These are phyloP conservation scores for Stichodactyla helianthus DNA, from an alignment of 64 coral and sea anemone genomes.

Conservation along the genomic window DNA sequence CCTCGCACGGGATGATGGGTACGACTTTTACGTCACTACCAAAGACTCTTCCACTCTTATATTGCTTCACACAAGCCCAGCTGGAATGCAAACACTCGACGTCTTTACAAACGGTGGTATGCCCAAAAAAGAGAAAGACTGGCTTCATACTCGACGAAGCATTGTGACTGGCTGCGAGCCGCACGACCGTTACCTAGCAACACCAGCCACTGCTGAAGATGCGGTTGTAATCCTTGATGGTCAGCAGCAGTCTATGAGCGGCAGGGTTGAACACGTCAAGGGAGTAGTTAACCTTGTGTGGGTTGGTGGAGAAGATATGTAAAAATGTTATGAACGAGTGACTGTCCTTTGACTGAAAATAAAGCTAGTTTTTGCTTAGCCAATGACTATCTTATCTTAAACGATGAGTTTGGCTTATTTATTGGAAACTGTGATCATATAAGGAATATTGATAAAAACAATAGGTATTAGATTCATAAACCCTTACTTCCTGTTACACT, in stretches of 20 bases:
- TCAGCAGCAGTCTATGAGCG: slow-evolving; percentile 22
- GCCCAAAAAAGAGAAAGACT: slow-evolving; percentile 30
- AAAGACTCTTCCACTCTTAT: slow-evolving; percentile 41
- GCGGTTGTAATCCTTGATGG: slow-evolving; percentile 53
- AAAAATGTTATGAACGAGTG: background rate
- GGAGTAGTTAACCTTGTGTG: slow-evolving; percentile 36
- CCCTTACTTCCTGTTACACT: no score
- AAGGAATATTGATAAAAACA: no score
- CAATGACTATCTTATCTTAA: no score
- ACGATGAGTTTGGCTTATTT: no score
- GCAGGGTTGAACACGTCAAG: slow-evolving; percentile 31
- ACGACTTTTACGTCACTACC: slow-evolving; percentile 64
- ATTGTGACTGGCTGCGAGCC: slow-evolving; percentile 48
- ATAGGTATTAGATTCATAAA: no score
- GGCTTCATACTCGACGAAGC: slow-evolving; percentile 33
- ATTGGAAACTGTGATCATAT: no score
- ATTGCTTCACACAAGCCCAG: slow-evolving; percentile 28
- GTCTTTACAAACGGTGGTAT: slow-evolving; percentile 32
- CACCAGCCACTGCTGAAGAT: slow-evolving; percentile 48
- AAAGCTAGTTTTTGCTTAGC: no score
- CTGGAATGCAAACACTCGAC: slow-evolving; percentile 35
- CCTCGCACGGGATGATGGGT: slow-evolving; percentile 27
- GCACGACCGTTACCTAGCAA: slow-evolving; percentile 53
- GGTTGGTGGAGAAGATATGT: slow-evolving; percentile 23
- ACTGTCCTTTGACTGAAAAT: no score